A percentile compares a stretch with the other conserved stretches of the same genome.
phyloP scores from a whole-genome alignment of 2,888 invertebrate species.

The Pristionchus entomophagus region DNA sequence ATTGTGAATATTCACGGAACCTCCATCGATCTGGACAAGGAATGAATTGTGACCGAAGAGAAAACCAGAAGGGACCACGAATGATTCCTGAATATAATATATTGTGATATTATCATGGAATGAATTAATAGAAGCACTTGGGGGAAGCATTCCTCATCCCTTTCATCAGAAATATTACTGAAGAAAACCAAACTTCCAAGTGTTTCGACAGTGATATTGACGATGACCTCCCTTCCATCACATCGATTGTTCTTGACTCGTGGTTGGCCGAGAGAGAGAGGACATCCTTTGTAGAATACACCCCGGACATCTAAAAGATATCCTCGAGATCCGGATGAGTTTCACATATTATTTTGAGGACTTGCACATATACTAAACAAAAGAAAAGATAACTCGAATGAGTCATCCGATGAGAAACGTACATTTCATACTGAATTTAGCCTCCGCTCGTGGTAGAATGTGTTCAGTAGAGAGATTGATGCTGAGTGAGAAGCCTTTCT shows the following conservation, averaged over 20 bases:
- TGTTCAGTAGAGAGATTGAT: background rate
- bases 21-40: background rate
- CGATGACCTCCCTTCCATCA: background rate
- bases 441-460: background rate
- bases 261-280: background rate
- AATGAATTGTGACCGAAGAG: background rate
- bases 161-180: background rate
- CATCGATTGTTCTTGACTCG: background rate
- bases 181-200: background rate
- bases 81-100: background rate
- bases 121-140: too few species aligned
- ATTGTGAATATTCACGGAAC: background rate
- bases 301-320: background rate
- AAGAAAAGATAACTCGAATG: background rate
- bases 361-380: too few species aligned
- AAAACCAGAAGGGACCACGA: background rate
- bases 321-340: too few species aligned
- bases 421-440: background rate
- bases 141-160: too few species aligned
- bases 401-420: background rate
- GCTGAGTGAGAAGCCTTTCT: background rate
- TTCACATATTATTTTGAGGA: too few species aligned
- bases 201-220: background rate
- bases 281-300: background rate
- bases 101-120: too few species aligned